A percentile compares a stretch with the other conserved stretches of the same genome.
phyloP scores from a whole-genome alignment of 2,797 vertebrate species.

The Microtus agrestis region DNA sequence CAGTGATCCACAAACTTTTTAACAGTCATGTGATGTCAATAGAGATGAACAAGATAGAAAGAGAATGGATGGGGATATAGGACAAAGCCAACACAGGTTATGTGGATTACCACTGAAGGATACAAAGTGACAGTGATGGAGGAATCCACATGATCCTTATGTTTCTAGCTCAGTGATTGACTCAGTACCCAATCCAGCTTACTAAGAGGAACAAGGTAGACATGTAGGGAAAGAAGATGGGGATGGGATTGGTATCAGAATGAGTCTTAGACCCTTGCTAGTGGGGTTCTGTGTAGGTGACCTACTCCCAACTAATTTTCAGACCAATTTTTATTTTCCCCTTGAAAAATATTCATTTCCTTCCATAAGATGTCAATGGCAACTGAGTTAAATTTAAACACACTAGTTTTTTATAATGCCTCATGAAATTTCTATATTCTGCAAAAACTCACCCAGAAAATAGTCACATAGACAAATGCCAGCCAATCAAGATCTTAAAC shows the following conservation, averaged over 20 bases:
- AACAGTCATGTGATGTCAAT: neutral
- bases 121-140: neutral
- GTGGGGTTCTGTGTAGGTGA: neutral
- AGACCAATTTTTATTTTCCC: conserved; percentile 39
- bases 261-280: neutral
- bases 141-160: neutral
- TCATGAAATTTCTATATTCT: conserved; percentile 12
- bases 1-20: neutral
- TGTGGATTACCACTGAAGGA: neutral
- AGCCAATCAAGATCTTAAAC: no score
- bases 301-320: neutral
- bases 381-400: conserved; percentile 24
- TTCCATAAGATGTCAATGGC: neutral
- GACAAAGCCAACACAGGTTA: neutral
- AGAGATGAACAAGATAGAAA: neutral
- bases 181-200: neutral
- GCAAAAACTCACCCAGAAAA: neutral
- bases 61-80: neutral
- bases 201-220: neutral
- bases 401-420: neutral
- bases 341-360: neutral
- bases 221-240: neutral
- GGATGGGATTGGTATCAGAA: neutral
- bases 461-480: neutral
- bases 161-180: neutral